Evolutionary conservation across 2,797 vertebrate genomes (phyloP), one percentile per base, ranked within the genome.

Genomic region (Thripadectes ignobilis): DNA sequence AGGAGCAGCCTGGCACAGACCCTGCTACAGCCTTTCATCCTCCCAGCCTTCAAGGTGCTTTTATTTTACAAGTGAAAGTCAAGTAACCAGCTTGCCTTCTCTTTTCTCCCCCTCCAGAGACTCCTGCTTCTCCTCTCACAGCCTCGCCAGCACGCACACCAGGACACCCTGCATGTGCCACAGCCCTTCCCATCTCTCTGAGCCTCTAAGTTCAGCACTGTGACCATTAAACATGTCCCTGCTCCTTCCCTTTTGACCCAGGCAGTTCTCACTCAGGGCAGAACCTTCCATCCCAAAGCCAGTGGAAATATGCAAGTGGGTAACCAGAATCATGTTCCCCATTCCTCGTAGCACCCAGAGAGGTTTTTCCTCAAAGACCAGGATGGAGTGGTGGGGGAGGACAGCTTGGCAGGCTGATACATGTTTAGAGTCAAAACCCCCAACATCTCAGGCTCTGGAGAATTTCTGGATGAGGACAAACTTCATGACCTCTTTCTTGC

Each of bases 1-100:
- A 89, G 73, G 10, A 89, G 54, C 73, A 75, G 91, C 49, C 87
- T 66, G 69, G 87, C 91, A 66, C 46, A 78, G 82, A 72, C 95
- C 79, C 55, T 41, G 89, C 54, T 68, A 7, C 65, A 68, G 92
- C 72, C 85, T 94, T 89, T 94, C 69, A 78, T 95, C 95, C 86
- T 78, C 79, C 85, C 85, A 73, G 81, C 69, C 55, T 88, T 94
- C 79, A 3, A 0, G 7, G 48, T 26, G 55, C 89, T 92, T 93
- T 93, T 69, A 84, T 85, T 92, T 81, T 10, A 32, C 1, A 75
- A 85, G 73, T 48, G 85, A 78, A 92, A 95, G 82, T 72, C 82
- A 78, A 84, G 57, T 63, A 84, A 85, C 69, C 55, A 65, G 82
- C 87, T 79, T 49, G 51, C 52, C 72, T 82, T 39, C 27, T 92